Evolutionary conservation across 2,113 vertebrate genomes (phyloP).

Genomic region (Oryzias javanicus): DNA sequence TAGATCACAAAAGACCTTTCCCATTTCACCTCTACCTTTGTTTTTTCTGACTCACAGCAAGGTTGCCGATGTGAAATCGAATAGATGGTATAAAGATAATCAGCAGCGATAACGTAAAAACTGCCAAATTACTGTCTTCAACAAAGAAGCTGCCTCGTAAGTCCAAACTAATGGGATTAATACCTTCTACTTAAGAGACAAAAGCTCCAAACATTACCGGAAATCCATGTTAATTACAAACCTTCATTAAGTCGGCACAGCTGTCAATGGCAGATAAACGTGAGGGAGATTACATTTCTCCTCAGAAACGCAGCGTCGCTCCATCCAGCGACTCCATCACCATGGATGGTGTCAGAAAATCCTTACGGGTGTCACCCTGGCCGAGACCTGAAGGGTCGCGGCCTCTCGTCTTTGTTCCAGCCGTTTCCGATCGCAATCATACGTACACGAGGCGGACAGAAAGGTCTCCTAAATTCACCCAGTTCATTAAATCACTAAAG

Average conservation of each 20-base stretch:
- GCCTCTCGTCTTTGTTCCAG: conserved; percentile 17
- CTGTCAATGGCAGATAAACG: conserved; percentile 85
- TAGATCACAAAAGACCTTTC: conserved; percentile 25
- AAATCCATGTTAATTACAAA: conserved; percentile 86
- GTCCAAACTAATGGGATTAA: conserved; percentile 78
- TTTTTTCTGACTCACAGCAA: background rate
- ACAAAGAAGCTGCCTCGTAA: conserved; percentile 38
- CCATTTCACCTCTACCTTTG: conserved; percentile 2
- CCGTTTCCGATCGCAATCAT: conserved; percentile 35
- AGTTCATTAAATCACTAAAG: conserved; percentile 16
- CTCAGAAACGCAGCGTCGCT: conserved; percentile 57
- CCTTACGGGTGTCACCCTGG: conserved; percentile 52
- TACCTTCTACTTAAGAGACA: conserved; percentile 80
- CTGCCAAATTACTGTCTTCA: conserved; percentile 23
- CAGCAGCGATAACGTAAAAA: too few species aligned
- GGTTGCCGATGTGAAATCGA: conserved; percentile 6
- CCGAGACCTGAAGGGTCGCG: conserved; percentile 12
- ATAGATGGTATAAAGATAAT: background rate
- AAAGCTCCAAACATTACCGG: conserved; percentile 78
- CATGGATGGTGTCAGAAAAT: conserved; percentile 56
- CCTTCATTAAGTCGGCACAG: conserved; percentile 82
- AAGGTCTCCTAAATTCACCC: conserved; percentile 21
- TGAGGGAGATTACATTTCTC: conserved; percentile 73
- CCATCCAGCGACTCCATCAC: conserved; percentile 61
- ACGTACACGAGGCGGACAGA: conserved; percentile 18